These are phyloP conservation scores for Tenthredo distinguenda DNA, from an alignment of 2,888 invertebrate genomes.

Conservation along the genomic window DNA sequence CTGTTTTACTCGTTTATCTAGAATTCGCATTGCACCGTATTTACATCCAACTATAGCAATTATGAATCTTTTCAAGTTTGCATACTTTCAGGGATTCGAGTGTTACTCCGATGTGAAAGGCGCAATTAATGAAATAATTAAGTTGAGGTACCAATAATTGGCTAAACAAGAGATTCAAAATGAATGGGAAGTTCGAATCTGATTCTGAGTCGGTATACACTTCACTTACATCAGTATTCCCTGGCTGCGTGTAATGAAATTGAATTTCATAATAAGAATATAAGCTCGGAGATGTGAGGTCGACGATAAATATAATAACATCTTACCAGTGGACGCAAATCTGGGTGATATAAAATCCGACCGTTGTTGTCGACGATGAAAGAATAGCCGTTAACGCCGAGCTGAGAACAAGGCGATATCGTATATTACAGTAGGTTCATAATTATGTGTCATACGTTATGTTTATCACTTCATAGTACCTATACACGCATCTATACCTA, in stretches of 20 bases:
- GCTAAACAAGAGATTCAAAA: neutral
- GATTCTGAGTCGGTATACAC: neutral
- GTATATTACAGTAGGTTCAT: neutral
- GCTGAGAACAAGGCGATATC: slow-evolving; percentile 80
- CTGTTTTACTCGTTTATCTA: neutral
- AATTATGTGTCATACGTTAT: neutral
- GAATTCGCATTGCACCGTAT: too few species aligned
- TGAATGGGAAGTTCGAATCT: neutral
- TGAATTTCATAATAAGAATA: slow-evolving; percentile 11
- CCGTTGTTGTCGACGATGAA: slow-evolving; percentile 99
- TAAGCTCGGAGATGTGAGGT: neutral
- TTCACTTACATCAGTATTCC: slow-evolving; percentile 73
- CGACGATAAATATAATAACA: slow-evolving; percentile 1
- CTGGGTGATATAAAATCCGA: slow-evolving; percentile 97
- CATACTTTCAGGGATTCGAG: neutral
- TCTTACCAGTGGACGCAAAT: slow-evolving; percentile 92
- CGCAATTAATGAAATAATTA: neutral
- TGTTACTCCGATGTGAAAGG: neutral
- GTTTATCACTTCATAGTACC: neutral
- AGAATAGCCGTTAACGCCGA: slow-evolving; percentile 97
- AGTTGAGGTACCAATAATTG: neutral
- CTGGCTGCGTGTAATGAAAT: slow-evolving; percentile 67
- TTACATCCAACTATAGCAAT: neutral
- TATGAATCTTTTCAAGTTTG: neutral
- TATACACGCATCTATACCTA: neutral